Percentiles rank a stretch among this genome's conserved stretches.
Evolutionary conservation across 2,888 invertebrate species (phyloP).

Genomic region (Sthenelais limicola): DNA sequence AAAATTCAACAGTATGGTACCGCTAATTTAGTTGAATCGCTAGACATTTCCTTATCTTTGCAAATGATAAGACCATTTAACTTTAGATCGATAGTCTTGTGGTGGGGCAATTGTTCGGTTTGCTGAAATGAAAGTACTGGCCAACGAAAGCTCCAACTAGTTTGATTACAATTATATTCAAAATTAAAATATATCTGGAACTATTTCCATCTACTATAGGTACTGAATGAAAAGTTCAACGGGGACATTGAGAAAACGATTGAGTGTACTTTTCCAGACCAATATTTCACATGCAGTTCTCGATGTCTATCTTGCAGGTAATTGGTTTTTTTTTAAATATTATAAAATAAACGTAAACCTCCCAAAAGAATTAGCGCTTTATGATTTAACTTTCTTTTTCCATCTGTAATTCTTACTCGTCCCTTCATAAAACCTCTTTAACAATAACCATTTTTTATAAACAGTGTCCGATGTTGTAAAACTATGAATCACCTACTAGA

Average conservation of each 20-base stretch:
- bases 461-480: slow-evolving; percentile 66
- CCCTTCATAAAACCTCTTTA: background rate
- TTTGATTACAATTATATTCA: too few relatives aligned
- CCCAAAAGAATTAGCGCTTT: background rate
- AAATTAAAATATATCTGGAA: background rate
- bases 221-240: slow-evolving; percentile 83
- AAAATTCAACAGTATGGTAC: too few relatives aligned
- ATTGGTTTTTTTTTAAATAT: slow-evolving; percentile 47
- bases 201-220: slow-evolving; percentile 66
- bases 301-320: slow-evolving; percentile 82
- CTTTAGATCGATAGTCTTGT: too few relatives aligned
- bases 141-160: too few relatives aligned
- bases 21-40: too few relatives aligned
- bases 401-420: too few relatives aligned
- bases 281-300: slow-evolving; percentile 84
- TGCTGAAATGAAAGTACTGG: too few relatives aligned
- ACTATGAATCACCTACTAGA: slow-evolving; percentile 72
- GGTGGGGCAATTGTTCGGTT: too few relatives aligned
- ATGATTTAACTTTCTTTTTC: background rate
- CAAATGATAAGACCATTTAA: too few relatives aligned
- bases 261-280: slow-evolving; percentile 81
- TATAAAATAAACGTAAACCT: background rate
- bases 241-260: slow-evolving; percentile 78
- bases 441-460: slow-evolving; percentile 2
- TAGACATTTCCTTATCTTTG: too few relatives aligned